Evolutionary conservation across 2,113 vertebrate species (phyloP), one percentile per base, ranked within the genome.

Genomic region (Tor tambroides): DNA sequence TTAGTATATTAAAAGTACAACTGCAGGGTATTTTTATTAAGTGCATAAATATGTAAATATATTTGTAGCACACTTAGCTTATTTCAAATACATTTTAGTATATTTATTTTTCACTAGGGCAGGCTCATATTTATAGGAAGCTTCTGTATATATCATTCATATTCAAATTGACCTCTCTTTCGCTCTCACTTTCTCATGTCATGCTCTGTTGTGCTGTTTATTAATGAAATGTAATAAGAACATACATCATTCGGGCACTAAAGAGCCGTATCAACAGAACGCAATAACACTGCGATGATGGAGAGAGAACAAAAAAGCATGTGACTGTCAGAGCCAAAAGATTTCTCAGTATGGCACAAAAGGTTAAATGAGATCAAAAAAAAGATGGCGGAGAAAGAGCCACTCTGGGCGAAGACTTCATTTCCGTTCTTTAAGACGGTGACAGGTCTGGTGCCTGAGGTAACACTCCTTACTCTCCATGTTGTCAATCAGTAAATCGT

Each of bases 221-320:
- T 86, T 81, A 72, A 28, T 56, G 56, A 85, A 79, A 61, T 35
- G 21, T 84, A 89, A 86, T 86, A 67, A 81, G 87, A 74, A 80
- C 85, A 75, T 51, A 59, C 51, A 75, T 89, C 83, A 75, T 79
- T 26, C 28, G 10, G 72, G 61, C 54, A 80, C 63, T 84, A 32
- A 74, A 35, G 38, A 80, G n/a, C 63, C 38, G 41, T 65, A 65
- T 72, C 17, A 85, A 67, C 71, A 84, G 83, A 72, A 80, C 3
- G 30, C 77, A 72, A 71, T 86, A 86, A 80, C 30, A 86, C 23
- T 14, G n/a, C 8, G 78, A 43, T 46, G 43, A 86, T 72, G 46
- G 78, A 86, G 65, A 56, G 35, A 30, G 21, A 26, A 51, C 75
- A 51, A 43, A 51, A 54, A 80, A 71, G 28, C 26, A 32, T 35